A percentile compares a stretch with the other conserved stretches of the same genome.
These are phyloP conservation scores for Nebria brevicollis DNA, from an alignment of 2,888 invertebrate genomes.

Conservation along the genomic window DNA sequence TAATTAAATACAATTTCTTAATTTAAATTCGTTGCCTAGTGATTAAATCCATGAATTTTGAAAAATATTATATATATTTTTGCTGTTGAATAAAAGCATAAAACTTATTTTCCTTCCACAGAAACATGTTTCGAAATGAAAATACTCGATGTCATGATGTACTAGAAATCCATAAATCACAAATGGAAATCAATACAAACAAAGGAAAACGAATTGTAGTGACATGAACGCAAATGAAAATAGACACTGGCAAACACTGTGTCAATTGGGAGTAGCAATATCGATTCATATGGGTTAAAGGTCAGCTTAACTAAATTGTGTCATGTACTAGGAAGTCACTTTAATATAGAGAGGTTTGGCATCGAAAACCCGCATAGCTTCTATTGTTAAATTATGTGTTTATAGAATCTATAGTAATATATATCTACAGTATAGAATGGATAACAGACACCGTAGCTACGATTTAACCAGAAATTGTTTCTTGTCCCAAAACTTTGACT, in stretches of 20 bases:
- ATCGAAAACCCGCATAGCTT: background rate
- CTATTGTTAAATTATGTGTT: background rate
- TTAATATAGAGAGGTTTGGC: background rate
- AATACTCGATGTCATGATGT: background rate
- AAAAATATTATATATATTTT: too few species aligned
- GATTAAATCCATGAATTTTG: too few species aligned
- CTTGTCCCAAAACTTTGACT: too few species aligned
- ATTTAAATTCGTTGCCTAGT: too few species aligned
- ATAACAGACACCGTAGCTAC: background rate
- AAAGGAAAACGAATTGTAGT: background rate
- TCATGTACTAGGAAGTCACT: background rate
- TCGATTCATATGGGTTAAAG: background rate
- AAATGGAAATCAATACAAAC: background rate
- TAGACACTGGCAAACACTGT: background rate
- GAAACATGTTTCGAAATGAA: background rate
- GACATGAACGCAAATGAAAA: background rate
- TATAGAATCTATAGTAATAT: background rate
- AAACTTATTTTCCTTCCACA: background rate
- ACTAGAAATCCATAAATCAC: background rate
- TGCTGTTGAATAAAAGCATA: too few species aligned
- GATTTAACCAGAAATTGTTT: too few species aligned
- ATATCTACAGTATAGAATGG: background rate
- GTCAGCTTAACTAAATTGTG: background rate
- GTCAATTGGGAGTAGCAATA: background rate
- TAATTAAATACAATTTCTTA: too few species aligned